Evolutionary conservation across 2,888 invertebrate genomes (phyloP).

Genomic region (Chaetogeoica ovagalla): DNA sequence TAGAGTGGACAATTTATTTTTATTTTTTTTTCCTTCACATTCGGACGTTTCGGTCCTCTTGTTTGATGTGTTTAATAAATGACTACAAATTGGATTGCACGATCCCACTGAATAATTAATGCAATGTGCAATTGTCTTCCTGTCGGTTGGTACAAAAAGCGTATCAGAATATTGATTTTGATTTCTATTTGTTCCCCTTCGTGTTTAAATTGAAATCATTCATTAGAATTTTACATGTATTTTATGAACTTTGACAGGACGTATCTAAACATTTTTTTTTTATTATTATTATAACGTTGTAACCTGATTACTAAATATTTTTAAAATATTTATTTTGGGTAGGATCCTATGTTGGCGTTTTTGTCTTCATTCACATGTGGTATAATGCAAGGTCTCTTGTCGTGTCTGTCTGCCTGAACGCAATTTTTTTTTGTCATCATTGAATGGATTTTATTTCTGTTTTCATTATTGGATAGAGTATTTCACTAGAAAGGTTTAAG

Average conservation of each 20-base stretch:
- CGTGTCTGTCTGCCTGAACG: too few species aligned
- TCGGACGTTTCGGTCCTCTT: conserved; percentile 8
- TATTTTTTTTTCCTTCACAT: background rate
- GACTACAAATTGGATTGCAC: conserved; percentile 19
- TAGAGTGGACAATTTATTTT: conserved; percentile 15
- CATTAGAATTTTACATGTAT: background rate
- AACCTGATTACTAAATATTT: too few species aligned
- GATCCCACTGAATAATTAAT: conserved; percentile 41
- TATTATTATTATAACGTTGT: too few species aligned
- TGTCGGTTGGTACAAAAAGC: background rate
- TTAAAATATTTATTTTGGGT: too few species aligned
- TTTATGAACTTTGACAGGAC: background rate
- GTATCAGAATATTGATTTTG: conserved; percentile 6
- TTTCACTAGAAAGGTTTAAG: too few species aligned
- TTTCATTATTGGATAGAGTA: too few species aligned
- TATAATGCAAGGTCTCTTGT: too few species aligned
- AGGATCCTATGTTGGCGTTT: too few species aligned
- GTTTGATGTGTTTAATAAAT: conserved; percentile 41
- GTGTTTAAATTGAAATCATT: background rate
- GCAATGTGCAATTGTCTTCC: conserved; percentile 37
- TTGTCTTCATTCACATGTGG: too few species aligned
- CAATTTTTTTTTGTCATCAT: too few species aligned
- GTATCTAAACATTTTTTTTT: too few species aligned
- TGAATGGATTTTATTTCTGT: too few species aligned
- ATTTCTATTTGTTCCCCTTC: conserved; percentile 9